Conservation (phyloP, 2,797 vertebrate genomes). For the Tenualosa ilisha region DNA sequence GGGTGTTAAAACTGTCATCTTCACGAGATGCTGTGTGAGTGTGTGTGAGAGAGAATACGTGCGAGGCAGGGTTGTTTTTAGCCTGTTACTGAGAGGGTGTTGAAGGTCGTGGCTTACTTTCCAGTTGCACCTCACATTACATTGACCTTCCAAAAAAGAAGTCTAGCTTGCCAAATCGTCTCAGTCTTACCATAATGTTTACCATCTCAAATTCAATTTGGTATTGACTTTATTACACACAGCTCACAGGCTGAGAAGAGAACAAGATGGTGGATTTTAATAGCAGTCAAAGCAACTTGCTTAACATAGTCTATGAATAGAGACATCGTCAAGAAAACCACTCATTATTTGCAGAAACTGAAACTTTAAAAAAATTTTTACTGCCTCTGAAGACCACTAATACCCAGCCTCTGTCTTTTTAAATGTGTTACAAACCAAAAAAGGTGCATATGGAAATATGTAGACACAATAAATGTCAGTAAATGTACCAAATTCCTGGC, state of each 20-base stretch:
- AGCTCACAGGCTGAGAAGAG: slow-evolving; percentile 28
- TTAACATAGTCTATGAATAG: background rate
- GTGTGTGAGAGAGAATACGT: slow-evolving; percentile 39
- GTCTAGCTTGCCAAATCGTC: slow-evolving; percentile 36
- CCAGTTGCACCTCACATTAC: slow-evolving; percentile 55
- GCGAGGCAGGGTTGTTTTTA: slow-evolving; percentile 52
- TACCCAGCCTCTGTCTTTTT: background rate
- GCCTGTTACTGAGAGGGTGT: slow-evolving; percentile 44
- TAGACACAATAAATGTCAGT: too few relatives aligned
- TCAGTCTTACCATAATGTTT: slow-evolving; percentile 22
- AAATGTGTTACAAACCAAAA: background rate
- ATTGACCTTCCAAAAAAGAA: slow-evolving; percentile 48
- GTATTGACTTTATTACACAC: slow-evolving; percentile 10
- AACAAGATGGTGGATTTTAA: slow-evolving; percentile 30
- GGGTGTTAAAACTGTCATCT: slow-evolving; percentile 33
- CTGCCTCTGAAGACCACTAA: background rate
- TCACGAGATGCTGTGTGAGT: slow-evolving; percentile 23
- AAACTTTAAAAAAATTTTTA: background rate
- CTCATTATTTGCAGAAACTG: background rate
- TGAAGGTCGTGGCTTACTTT: slow-evolving; percentile 50
- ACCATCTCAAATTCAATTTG: slow-evolving; percentile 15
- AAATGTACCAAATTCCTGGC: too few relatives aligned
- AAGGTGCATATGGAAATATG: too few relatives aligned
- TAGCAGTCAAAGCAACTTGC: background rate
- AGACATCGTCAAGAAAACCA: background rate